phyloP scores from a whole-genome alignment of 2,797 vertebrate species.

The Pantherophis vulpinus region DNA sequence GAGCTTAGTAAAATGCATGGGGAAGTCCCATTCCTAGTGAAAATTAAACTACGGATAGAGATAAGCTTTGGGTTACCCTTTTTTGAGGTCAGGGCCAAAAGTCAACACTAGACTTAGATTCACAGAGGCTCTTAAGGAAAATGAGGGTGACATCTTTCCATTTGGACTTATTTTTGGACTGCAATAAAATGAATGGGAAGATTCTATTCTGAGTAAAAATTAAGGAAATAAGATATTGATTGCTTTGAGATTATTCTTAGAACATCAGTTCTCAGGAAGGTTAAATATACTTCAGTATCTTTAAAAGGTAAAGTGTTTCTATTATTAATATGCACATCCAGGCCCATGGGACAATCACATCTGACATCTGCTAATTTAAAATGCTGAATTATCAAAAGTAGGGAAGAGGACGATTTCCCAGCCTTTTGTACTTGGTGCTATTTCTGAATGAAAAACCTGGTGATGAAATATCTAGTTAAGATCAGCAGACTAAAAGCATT shows the following conservation, averaged over 20 bases:
- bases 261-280: background rate
- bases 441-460: background rate
- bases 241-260: background rate
- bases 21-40: background rate
- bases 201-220: background rate
- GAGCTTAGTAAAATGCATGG: background rate
- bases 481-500: no score
- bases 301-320: background rate
- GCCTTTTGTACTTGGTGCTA: background rate
- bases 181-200: background rate
- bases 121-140: background rate
- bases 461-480: background rate
- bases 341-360: background rate
- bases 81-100: background rate
- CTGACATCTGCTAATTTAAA: background rate
- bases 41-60: background rate
- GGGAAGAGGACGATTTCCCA: background rate
- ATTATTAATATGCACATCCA: slow-evolving; percentile 3
- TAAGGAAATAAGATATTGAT: background rate
- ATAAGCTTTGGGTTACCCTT: background rate
- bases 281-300: background rate
- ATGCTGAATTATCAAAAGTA: background rate
- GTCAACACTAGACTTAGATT: background rate
- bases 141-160: background rate
- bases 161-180: background rate